A percentile compares a stretch with the other conserved stretches of the same genome.
These are phyloP conservation scores for Pseudomyrmex pallidus DNA, from an alignment of 1,140 invertebrate genomes.

Conservation along the genomic window DNA sequence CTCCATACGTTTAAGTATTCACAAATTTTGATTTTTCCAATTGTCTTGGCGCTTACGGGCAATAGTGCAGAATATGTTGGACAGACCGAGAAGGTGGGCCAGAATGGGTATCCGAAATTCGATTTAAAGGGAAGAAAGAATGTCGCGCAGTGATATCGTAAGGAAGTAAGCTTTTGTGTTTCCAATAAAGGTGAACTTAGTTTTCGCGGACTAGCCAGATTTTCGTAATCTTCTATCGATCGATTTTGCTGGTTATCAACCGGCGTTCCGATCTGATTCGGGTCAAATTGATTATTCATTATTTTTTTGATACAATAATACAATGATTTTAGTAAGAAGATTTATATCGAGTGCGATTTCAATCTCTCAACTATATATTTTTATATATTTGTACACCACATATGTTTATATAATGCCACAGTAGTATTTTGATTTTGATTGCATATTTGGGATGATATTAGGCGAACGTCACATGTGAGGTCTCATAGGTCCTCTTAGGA, in stretches of 20 bases:
- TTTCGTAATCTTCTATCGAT: conserved; percentile 57
- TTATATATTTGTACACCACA: too few relatives aligned
- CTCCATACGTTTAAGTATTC: conserved; percentile 36
- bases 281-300: conserved; percentile 22
- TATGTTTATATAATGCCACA: neutral
- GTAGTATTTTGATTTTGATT: conserved; percentile 1
- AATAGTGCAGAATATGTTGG: neutral
- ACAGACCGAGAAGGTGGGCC: neutral
- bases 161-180: conserved; percentile 42
- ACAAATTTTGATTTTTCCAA: conserved; percentile 58
- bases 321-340: neutral
- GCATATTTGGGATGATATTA: neutral
- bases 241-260: conserved; percentile 18
- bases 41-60: conserved; percentile 13
- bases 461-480: neutral
- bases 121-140: conserved; percentile 62
- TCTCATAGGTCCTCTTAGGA: neutral
- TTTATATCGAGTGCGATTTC: too few relatives aligned
- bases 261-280: conserved; percentile 26
- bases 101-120: conserved; percentile 61
- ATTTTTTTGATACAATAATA: neutral
- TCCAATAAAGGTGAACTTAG: conserved; percentile 69
- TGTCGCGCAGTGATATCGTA: neutral
- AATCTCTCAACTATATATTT: too few relatives aligned
- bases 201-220: conserved; percentile 48